Evolutionary conservation across 1,140 invertebrate species (phyloP).

Genomic region (Apolygus lucorum): DNA sequence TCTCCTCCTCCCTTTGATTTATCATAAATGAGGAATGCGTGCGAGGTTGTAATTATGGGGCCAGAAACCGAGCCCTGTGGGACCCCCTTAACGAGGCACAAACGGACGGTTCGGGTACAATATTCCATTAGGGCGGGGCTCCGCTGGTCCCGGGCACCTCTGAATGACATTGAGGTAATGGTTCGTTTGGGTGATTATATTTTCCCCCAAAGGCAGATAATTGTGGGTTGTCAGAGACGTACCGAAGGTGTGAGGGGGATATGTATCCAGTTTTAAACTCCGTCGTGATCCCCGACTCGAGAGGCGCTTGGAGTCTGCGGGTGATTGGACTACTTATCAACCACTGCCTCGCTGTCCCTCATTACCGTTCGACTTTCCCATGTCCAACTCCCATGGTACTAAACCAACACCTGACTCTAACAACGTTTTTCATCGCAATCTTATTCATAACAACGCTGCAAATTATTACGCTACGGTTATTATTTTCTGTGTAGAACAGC

Average conservation of each 20-base stretch:
- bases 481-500: too few relatives aligned
- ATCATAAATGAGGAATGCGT: slow-evolving; percentile 16
- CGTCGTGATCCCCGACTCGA: background rate
- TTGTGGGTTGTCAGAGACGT: slow-evolving; percentile 10
- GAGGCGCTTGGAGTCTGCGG: background rate
- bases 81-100: slow-evolving; percentile 7
- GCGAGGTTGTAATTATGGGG: slow-evolving; percentile 13
- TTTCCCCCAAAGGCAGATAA: slow-evolving; percentile 11
- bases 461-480: too few relatives aligned
- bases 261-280: background rate
- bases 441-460: too few relatives aligned
- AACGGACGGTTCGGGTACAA: slow-evolving; percentile 4
- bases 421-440: too few relatives aligned
- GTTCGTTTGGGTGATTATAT: slow-evolving; percentile 12
- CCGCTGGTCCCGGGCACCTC: background rate
- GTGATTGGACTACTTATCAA: background rate
- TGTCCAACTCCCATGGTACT: too few relatives aligned
- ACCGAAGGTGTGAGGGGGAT: slow-evolving; percentile 6
- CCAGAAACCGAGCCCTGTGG: background rate
- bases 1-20: slow-evolving; percentile 14
- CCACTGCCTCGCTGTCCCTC: background rate
- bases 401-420: too few relatives aligned
- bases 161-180: slow-evolving; percentile 13
- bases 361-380: too few relatives aligned
- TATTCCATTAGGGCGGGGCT: slow-evolving; percentile 16